Evolutionary conservation across 2,113 vertebrate species (phyloP).

Genomic region (Rhodinocichla rosea): DNA sequence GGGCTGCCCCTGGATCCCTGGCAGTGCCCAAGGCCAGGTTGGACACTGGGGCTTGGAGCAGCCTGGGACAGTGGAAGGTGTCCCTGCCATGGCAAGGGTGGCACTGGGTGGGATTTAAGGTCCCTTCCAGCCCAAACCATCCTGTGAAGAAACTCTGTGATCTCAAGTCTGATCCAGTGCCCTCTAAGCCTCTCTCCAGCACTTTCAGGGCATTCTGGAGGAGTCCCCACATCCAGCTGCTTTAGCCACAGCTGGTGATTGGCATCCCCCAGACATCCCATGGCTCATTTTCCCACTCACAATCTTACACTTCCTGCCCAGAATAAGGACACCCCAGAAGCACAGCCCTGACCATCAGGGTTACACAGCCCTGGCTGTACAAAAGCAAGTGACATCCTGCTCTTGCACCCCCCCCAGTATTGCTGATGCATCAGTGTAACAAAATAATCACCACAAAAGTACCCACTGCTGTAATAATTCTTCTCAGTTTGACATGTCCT

Average conservation of each 20-base stretch:
- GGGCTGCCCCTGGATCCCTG: not conserved
- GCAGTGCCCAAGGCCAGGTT: not conserved
- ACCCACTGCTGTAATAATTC: not conserved
- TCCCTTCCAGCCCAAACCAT: not conserved
- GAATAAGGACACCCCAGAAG: not conserved
- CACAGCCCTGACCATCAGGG: not conserved
- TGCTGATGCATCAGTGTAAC: not conserved
- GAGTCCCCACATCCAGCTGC: not conserved
- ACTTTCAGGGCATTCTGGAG: not conserved
- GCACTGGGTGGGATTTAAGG: fast-evolving
- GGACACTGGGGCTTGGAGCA: not conserved
- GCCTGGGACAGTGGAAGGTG: not conserved
- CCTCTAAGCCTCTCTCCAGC: not conserved
- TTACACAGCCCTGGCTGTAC: not conserved
- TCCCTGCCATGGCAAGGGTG: not conserved
- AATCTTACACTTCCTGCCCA: not conserved
- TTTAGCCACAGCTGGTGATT: not conserved
- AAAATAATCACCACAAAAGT: not conserved
- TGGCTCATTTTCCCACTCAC: not conserved
- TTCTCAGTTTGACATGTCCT: not conserved
- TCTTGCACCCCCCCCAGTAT: not conserved
- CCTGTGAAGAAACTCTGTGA: not conserved
- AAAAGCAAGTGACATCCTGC: not conserved
- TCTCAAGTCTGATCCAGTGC: not conserved
- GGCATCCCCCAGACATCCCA: not conserved